Conservation (phyloP, 2,888 invertebrate genomes). For the Odontothrips loti region DNA sequence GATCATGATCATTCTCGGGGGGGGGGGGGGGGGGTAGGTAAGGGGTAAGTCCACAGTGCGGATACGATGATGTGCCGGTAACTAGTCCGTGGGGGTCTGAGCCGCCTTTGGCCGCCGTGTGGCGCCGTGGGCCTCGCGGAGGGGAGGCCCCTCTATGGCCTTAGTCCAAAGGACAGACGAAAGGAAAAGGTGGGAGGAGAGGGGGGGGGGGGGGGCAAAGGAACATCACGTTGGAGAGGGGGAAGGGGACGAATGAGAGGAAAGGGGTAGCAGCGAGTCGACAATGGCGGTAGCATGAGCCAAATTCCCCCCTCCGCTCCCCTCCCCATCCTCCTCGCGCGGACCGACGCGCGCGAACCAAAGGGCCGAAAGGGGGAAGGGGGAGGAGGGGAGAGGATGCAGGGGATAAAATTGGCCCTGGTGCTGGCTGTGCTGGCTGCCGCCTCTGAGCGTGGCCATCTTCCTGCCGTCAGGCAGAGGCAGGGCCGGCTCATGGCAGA, state of each 20-base stretch:
- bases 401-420: constrained; percentile 22
- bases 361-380: background rate
- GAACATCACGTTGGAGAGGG: background rate
- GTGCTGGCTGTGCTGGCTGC: background rate
- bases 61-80: background rate
- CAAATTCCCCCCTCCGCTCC: background rate
- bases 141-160: background rate
- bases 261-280: background rate
- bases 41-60: background rate
- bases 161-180: background rate
- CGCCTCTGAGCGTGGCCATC: no score
- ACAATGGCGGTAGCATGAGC: constrained; percentile 7
- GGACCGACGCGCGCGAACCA: background rate
- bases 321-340: background rate
- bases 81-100: background rate
- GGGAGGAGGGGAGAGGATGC: background rate
- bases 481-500: background rate
- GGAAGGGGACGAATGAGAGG: background rate
- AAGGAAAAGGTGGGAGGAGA: background rate
- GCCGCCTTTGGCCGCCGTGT: background rate
- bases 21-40: background rate
- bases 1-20: no score
- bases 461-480: background rate
- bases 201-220: no score
- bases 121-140: background rate